Base-by-base conservation (phyloP, 2,797 vertebrate genomes). In the Rallus crepitans region DNA sequence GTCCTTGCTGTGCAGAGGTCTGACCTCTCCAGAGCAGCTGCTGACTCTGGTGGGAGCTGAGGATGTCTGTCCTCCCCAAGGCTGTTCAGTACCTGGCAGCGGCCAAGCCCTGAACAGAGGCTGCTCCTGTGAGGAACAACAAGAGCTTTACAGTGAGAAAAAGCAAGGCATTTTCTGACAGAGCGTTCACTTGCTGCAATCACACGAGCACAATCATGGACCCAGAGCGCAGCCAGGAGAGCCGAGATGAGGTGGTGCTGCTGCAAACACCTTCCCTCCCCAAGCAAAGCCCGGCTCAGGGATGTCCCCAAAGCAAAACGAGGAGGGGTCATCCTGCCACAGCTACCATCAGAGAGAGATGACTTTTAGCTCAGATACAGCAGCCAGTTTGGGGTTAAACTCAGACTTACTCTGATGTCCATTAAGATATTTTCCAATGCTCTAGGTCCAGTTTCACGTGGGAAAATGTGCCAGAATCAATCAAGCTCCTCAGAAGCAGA, bases 381-480 rank as follows among this genome's bases (percentile, higher is more conserved):
- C 92, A 96, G 91, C 59, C 94, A 92, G 75, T 80, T 89, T 80
- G 90, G 95, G 93, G 97, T 97, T 97, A 97, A 96, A 96, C 73
- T 65, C 70, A 89, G 80, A 95, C 65, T 87, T 86, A 70, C 73
- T 95, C 87, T 94, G 70, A 94, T 93, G 93, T 91, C 96, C 96
- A 97, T 98, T 98, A 98, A 98, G 95, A 94, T 96, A 97, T 98
- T 96, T 97, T 97, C 97, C 97, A 97, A 97, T 76, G 86, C 95
- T 95, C 95, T 97, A 89, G 85, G 97, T 97, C 96, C 96, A 98
- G 97, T 98, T 98, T 98, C 98, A 98, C 97, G 88, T 98, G 98
- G 98, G 98, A 98, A 98, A 98, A 98, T 97, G 96, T 97, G 97
- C 97, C 98, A 98, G 97, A 98, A 97, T 98, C 98, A 98, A 98